Conservation (phyloP, 2,888 invertebrate genomes). For the Odontomyia ornata region DNA sequence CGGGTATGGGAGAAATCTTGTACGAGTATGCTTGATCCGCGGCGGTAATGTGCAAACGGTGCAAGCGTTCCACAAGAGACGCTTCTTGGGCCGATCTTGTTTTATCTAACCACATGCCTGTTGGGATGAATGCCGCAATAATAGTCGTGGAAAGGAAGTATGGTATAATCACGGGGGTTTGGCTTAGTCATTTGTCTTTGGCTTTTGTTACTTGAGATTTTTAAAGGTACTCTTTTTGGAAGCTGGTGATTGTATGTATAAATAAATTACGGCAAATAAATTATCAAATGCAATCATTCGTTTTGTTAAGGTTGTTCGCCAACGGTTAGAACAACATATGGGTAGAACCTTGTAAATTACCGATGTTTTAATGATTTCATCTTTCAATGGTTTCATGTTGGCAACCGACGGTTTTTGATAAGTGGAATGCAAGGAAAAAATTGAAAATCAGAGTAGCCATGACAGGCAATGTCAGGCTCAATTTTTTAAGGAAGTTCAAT, state of each 20-base stretch:
- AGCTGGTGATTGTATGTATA: background rate
- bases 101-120: background rate
- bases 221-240: background rate
- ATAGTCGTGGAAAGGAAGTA: background rate
- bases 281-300: conserved; percentile 26
- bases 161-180: conserved; percentile 7
- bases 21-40: too few relatives aligned
- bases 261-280: conserved; percentile 22
- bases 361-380: conserved; percentile 42
- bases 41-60: background rate
- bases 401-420: background rate
- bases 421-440: background rate
- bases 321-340: background rate
- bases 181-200: conserved; percentile 21
- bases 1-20: too few relatives aligned
- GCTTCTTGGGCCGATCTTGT: conserved; percentile 23
- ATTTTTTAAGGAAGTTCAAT: too few relatives aligned
- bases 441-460: background rate
- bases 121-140: background rate
- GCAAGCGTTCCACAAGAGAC: conserved; percentile 22
- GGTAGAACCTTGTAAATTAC: conserved; percentile 35
- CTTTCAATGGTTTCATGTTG: conserved; percentile 28
- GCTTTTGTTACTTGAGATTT: background rate
- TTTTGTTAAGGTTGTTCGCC: conserved; percentile 10
- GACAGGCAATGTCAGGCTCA: too few relatives aligned